Conservation (phyloP, 2,888 invertebrate genomes). For the Papilio gigon region DNA sequence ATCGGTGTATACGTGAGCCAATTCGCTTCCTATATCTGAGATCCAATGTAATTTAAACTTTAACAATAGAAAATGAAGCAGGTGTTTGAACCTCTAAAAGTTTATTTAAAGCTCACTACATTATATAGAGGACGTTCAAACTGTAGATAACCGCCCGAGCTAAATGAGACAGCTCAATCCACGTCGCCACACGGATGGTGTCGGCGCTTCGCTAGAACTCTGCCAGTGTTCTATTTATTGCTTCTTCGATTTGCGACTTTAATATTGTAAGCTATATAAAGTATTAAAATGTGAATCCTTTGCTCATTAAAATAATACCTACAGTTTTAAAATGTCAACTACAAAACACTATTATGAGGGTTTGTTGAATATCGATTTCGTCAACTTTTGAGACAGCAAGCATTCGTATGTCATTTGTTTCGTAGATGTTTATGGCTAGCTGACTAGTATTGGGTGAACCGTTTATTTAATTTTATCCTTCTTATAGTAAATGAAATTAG, state of each 20-base stretch:
- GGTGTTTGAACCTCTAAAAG: conserved; percentile 26
- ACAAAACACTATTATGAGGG: neutral
- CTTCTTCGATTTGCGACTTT: conserved; percentile 23
- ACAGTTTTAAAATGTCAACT: neutral
- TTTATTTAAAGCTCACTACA: conserved; percentile 16
- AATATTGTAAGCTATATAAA: conserved; percentile 2
- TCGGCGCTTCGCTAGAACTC: conserved; percentile 8
- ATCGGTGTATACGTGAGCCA: no score
- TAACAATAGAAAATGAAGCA: neutral
- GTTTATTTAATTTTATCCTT: no score
- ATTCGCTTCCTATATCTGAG: no score
- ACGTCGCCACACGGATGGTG: conserved; percentile 50
- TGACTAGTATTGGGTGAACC: no score
- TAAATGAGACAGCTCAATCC: conserved; percentile 67
- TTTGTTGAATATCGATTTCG: no score
- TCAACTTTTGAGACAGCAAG: no score
- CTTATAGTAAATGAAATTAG: no score
- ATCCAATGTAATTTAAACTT: neutral
- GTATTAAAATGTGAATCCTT: neutral
- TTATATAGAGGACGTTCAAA: conserved; percentile 45
- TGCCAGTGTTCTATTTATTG: conserved; percentile 22
- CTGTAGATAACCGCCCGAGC: conserved; percentile 57
- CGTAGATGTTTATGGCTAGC: no score
- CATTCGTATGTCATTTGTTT: no score
- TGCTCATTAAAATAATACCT: neutral